A percentile compares a stretch with the other conserved stretches of the same genome.
Conservation (phyloP, 2,113 vertebrate species). For the Grantiella picta region DNA sequence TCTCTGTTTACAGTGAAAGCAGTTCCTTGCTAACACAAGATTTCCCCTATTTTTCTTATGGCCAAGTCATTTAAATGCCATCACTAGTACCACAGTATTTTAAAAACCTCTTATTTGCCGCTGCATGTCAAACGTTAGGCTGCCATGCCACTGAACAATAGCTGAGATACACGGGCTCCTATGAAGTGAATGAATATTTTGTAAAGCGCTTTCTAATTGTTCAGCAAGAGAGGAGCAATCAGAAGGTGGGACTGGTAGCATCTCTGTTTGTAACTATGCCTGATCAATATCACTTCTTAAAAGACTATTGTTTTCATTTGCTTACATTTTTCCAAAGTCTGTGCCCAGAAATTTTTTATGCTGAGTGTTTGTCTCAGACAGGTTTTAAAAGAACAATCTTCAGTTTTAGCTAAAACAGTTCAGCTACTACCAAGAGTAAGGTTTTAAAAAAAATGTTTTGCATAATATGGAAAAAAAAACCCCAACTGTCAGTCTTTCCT, state of each 20-base stretch:
- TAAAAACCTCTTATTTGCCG: neutral
- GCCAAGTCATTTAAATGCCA: neutral
- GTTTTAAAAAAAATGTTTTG: neutral
- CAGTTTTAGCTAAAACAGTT: neutral
- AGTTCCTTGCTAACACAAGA: neutral
- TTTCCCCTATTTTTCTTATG: neutral
- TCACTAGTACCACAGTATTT: neutral
- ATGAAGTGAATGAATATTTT: neutral
- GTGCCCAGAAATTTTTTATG: neutral
- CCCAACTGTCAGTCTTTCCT: neutral
- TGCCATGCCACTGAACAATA: neutral
- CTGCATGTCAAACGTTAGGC: neutral
- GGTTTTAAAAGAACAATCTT: neutral
- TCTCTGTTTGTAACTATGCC: rapidly evolving
- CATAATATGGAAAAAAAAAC: neutral
- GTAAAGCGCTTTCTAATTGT: neutral
- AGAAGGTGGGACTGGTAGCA: neutral
- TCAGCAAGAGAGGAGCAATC: neutral
- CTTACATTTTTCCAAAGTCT: neutral
- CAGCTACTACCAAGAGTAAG: neutral
- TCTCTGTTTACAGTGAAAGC: neutral
- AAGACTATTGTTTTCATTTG: neutral
- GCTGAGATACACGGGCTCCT: neutral
- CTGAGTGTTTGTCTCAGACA: neutral
- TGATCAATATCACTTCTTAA: neutral